A percentile compares a stretch with the other conserved stretches of the same genome.
These are phyloP conservation scores for Cyphomyrus discorhynchus DNA, from an alignment of 2,113 vertebrate genomes.

Conservation along the genomic window DNA sequence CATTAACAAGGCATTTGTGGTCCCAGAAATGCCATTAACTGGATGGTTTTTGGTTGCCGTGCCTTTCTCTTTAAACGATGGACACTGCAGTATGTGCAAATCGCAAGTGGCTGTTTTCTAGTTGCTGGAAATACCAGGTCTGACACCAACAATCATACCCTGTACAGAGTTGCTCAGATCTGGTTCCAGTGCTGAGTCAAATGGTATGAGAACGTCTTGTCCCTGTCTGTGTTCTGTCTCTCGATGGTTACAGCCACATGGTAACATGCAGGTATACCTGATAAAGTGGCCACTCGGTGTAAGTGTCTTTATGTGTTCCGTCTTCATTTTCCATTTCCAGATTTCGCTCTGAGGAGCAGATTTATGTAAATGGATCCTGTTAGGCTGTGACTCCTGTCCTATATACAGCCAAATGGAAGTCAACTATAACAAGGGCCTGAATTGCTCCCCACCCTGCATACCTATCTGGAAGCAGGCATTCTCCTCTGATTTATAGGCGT, in stretches of 20 bases:
- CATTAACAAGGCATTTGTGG: not conserved
- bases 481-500: not conserved
- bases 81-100: not conserved
- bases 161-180: not conserved
- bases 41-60: not conserved
- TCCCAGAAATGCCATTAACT: not conserved
- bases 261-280: not conserved
- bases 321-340: not conserved
- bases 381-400: not conserved
- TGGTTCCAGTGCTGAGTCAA: not conserved
- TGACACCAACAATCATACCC: not conserved
- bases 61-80: not conserved
- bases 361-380: not conserved
- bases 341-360: not conserved
- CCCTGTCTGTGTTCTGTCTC: not conserved
- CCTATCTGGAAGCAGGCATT: not conserved
- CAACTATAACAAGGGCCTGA: not conserved
- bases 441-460: not conserved
- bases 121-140: not conserved
- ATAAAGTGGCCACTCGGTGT: not conserved
- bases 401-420: not conserved
- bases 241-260: not conserved
- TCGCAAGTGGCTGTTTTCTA: not conserved
- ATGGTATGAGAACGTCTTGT: not conserved
- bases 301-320: not conserved